Evolutionary conservation across 2,113 vertebrate genomes (phyloP).

Genomic region (Hippocampus guttulatus): DNA sequence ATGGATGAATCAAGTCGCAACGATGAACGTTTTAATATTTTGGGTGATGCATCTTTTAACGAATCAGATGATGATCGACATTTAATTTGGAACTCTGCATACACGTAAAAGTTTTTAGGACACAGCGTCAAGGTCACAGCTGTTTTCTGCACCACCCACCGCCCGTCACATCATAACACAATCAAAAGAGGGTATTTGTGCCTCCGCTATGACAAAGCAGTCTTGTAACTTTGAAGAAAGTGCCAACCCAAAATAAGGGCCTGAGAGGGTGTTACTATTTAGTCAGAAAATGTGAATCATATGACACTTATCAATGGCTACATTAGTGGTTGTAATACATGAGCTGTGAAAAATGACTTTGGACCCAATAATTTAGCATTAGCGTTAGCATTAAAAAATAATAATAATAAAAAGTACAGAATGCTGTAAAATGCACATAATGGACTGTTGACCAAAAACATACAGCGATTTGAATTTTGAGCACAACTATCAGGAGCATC

Average conservation of each 20-base stretch:
- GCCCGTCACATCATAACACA: neutral
- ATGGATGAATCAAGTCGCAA: neutral
- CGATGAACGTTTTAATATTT: neutral
- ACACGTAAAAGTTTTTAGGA: too few relatives aligned
- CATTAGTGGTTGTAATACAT: neutral
- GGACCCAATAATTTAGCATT: neutral
- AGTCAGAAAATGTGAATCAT: neutral
- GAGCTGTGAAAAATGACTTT: neutral
- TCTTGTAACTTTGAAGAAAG: neutral
- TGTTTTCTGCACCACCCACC: neutral
- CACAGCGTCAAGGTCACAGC: too few relatives aligned
- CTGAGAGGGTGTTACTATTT: neutral
- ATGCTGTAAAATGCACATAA: neutral
- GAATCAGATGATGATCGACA: too few relatives aligned
- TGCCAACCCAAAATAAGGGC: neutral
- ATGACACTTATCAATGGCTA: neutral
- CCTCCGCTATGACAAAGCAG: neutral
- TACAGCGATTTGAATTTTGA: too few relatives aligned
- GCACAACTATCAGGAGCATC: neutral
- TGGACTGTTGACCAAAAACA: too few relatives aligned
- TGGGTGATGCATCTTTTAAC: too few relatives aligned
- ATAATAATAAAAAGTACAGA: neutral
- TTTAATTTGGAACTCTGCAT: neutral
- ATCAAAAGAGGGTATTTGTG: conserved; percentile 2
- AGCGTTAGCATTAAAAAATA: too few relatives aligned